Evolutionary conservation across 2,113 vertebrate genomes (phyloP).

Genomic region (Sclerurus mexicanus): DNA sequence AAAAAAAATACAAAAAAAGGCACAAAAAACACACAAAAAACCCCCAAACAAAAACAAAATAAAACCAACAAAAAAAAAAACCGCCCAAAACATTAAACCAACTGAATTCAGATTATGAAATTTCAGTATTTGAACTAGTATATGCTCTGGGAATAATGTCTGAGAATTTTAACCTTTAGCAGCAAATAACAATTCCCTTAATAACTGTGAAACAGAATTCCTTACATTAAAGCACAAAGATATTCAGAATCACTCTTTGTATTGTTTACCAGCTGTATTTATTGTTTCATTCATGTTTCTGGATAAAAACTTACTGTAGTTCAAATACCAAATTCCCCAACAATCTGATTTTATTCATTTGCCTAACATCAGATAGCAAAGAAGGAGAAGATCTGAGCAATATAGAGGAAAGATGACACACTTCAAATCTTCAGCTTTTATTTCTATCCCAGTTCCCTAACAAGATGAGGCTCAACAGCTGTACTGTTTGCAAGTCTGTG

Average conservation of each 20-base stretch:
- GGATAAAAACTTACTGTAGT: neutral
- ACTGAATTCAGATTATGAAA: neutral
- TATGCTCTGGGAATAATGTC: neutral
- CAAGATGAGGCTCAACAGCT: neutral
- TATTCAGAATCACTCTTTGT: neutral
- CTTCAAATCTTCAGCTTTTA: neutral
- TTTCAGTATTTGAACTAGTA: neutral
- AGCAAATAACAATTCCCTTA: neutral
- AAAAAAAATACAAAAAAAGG: too few relatives aligned
- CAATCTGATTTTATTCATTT: constrained; percentile 11
- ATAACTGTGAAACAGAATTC: neutral
- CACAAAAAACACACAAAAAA: too few relatives aligned
- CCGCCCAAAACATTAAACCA: too few relatives aligned
- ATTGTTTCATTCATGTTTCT: neutral
- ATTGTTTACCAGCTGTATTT: neutral
- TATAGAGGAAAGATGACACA: neutral
- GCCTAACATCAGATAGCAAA: neutral
- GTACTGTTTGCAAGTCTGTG: neutral
- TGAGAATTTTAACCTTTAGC: neutral
- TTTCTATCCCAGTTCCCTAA: neutral
- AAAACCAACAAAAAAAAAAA: too few relatives aligned
- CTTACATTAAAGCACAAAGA: neutral
- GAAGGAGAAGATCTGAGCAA: neutral
- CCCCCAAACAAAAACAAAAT: too few relatives aligned
- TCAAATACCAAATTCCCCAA: neutral